Evolutionary conservation across 2,113 vertebrate genomes (phyloP), one percentile per base, ranked within the genome.

Genomic region (Pipa parva): DNA sequence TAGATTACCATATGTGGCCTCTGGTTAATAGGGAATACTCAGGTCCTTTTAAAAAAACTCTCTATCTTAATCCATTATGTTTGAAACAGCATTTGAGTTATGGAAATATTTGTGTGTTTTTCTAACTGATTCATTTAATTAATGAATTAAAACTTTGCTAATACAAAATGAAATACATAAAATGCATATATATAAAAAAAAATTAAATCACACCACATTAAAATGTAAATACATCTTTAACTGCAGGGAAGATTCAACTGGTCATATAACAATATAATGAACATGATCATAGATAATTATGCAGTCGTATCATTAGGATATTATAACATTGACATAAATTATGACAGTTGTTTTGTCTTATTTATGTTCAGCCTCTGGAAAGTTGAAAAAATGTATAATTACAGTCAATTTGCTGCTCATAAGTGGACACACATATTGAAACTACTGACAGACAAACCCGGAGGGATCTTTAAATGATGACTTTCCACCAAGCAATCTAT

Each of bases 361-460:
- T 15, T 49, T 49, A 12, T 42, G 13, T 42, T 15, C 39, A 42
- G 39, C 13, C 15, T 42, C 13, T 42, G 39, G 39, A 11, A 42
- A 42, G 39, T 15, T n/a, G 39, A 6, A 6, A 42, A 5, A 15
- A 42, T 42, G n/a, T 11, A 39, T 10, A 54, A 21, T 18, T 63
- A n/a, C 11, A 27, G 17, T 20, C 10, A 27, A 18, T 22, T 67
- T 11, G 26, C 28, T 67, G 27, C n/a, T 58, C 39, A 58, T 27
- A 45, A 57, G 52, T 49, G 63, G 54, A 67, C 55, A 58, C 28
- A 59, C 55, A 49, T 50, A 46, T 49, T 67, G 45, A 58, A 67
- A 37, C 64, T 17, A 36, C 20, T 67, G 29, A 37, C 39, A 67
- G 28, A 25, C 42, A 33, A 46, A 49, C 28, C 45, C 45, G 36